Percentiles rank a stretch among this genome's conserved stretches.
Conservation (phyloP, 2,888 invertebrate genomes). For the Tillus elongatus region DNA sequence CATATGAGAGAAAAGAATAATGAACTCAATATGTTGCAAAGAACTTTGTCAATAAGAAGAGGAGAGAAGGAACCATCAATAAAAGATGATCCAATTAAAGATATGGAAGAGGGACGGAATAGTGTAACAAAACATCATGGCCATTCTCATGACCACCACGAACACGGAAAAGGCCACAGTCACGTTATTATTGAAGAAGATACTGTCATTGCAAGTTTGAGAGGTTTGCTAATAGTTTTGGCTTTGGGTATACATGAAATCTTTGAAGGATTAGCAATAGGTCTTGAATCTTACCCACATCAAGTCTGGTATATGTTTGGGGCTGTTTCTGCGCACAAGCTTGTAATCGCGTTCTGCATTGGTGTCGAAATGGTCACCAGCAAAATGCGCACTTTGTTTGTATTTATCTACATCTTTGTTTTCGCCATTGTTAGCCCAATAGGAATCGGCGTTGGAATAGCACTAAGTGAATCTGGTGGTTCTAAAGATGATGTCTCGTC, state of each 20-base stretch:
- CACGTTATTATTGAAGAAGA: conserved; percentile 25
- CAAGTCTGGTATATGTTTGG: conserved; percentile 73
- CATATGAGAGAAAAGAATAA: conserved; percentile 34
- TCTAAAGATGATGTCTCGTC: conserved; percentile 54
- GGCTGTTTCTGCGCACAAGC: conserved; percentile 75
- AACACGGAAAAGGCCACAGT: conserved; percentile 31
- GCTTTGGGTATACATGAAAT: conserved; percentile 80
- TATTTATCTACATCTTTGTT: conserved; percentile 59
- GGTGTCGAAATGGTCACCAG: conserved; percentile 73
- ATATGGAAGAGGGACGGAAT: conserved; percentile 4
- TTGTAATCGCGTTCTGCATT: conserved; percentile 81
- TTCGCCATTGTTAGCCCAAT: conserved; percentile 74
- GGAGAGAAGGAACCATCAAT: conserved; percentile 23
- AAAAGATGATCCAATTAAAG: conserved; percentile 12
- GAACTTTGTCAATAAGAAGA: conserved; percentile 34
- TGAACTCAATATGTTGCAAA: conserved; percentile 27
- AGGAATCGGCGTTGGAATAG: conserved; percentile 67
- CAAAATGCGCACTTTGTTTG: conserved; percentile 53
- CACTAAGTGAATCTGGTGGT: conserved; percentile 51
- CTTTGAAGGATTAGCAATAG: conserved; percentile 78
- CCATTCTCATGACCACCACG: conserved; percentile 17
- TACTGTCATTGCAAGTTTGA: conserved; percentile 41
- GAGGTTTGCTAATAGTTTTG: conserved; percentile 69
- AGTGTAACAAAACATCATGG: conserved; percentile 1
- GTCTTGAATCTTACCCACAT: conserved; percentile 54